These are phyloP conservation scores for Magallana angulata DNA, from an alignment of 1,140 invertebrate species.

Conservation along the genomic window DNA sequence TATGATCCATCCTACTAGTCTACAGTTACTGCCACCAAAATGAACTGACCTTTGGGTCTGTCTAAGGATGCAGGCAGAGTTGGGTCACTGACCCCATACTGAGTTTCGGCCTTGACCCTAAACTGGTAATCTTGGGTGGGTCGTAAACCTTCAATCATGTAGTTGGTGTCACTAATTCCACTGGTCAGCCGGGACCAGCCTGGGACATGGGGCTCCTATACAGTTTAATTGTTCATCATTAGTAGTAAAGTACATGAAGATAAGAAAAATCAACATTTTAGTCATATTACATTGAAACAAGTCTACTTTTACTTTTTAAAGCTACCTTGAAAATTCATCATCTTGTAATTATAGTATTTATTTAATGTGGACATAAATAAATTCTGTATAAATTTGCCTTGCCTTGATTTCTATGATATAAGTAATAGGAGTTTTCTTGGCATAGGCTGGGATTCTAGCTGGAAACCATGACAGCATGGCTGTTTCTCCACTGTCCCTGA, in stretches of 20 bases:
- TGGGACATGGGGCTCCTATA: conserved; percentile 60
- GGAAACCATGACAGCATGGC: conserved; percentile 93
- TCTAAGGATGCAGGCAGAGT: conserved; percentile 63
- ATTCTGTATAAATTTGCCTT: background rate
- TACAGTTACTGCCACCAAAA: no score
- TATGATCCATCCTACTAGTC: no score
- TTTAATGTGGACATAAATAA: no score
- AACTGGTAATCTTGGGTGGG: conserved; percentile 95
- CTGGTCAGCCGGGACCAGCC: conserved; percentile 58
- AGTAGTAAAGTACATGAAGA: no score
- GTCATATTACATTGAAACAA: no score
- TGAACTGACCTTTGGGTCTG: conserved; percentile 55
- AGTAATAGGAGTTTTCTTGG: conserved; percentile 72
- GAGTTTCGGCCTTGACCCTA: conserved; percentile 96
- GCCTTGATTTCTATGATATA: conserved; percentile 71
- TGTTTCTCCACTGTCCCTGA: conserved; percentile 90
- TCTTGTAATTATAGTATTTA: no score
- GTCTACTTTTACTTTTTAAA: no score
- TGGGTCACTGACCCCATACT: conserved; percentile 79
- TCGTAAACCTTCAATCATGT: conserved; percentile 80
- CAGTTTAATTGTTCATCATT: background rate
- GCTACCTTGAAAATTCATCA: no score
- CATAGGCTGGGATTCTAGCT: conserved; percentile 82
- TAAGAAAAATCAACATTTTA: no score
- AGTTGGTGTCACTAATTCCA: conserved; percentile 60